These are phyloP conservation scores for Diadema setosum DNA, from an alignment of 35 echinoderm and acorn worm species.

Conservation along the genomic window DNA sequence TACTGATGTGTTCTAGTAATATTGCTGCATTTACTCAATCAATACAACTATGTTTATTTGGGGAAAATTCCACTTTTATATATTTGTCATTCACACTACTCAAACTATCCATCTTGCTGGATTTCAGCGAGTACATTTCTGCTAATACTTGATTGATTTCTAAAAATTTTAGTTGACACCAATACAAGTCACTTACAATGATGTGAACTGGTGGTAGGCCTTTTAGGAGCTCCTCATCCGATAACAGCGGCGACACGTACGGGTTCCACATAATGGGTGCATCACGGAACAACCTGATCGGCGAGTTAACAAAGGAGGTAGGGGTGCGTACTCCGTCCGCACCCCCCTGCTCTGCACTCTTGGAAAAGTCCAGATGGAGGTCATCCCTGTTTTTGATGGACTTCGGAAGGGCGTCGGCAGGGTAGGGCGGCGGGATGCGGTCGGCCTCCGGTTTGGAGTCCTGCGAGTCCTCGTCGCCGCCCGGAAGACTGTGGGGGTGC, in stretches of 20 bases:
- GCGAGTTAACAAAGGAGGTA: conserved; percentile 63
- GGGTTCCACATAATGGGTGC: conserved; percentile 89
- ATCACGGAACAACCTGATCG: conserved; percentile 63
- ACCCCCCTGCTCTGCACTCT: background rate
- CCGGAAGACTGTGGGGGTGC: background rate
- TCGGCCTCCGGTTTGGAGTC: background rate
- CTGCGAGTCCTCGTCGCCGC: background rate
- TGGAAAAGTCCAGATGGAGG: conserved; percentile 51
- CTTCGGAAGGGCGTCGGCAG: background rate
- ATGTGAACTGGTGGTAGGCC: conserved; percentile 90
- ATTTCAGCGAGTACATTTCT: too few species aligned
- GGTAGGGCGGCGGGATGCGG: background rate
- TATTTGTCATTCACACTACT: too few species aligned
- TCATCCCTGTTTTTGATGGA: conserved; percentile 26
- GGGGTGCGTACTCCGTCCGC: conserved; percentile 28
- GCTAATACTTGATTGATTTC: too few species aligned
- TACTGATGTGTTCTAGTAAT: too few species aligned
- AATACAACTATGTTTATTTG: too few species aligned
- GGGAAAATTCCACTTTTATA: too few species aligned
- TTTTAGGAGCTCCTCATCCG: conserved; percentile 77
- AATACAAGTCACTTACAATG: conserved; percentile 55
- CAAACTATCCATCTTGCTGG: too few species aligned
- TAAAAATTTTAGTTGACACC: too few species aligned
- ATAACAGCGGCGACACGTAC: conserved; percentile 84
- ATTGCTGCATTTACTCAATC: too few species aligned